phyloP scores from a whole-genome alignment of 2,797 vertebrate species.

The Emys orbicularis region DNA sequence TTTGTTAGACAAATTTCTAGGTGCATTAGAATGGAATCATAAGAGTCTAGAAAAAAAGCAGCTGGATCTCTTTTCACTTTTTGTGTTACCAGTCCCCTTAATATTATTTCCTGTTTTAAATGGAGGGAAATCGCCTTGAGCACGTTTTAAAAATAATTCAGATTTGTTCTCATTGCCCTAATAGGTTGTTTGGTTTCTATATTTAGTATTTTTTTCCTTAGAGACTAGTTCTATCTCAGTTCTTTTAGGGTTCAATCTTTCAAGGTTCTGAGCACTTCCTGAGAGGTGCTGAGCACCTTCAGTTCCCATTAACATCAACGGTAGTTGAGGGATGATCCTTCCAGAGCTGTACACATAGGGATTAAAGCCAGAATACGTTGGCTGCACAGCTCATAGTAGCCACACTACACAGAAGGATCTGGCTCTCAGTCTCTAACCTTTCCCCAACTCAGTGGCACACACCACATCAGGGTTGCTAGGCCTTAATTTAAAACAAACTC shows the following conservation, averaged over 20 bases:
- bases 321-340: background rate
- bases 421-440: background rate
- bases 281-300: background rate
- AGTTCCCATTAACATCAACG: background rate
- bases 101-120: background rate
- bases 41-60: background rate
- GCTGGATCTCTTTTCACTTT: background rate
- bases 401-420: background rate
- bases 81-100: background rate
- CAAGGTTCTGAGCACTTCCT: background rate
- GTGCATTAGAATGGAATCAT: background rate
- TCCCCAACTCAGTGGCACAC: background rate
- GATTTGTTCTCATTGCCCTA: background rate
- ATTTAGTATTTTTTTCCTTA: background rate
- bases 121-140: background rate
- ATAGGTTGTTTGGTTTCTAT: background rate
- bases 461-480: background rate
- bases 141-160: background rate
- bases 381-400: background rate
- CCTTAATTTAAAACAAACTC: constrained; percentile 54
- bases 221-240: background rate
- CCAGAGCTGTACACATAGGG: background rate
- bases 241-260: background rate
- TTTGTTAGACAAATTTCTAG: background rate
- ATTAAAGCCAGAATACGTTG: background rate